A percentile compares a stretch with the other conserved stretches of the same genome.
Conservation (phyloP, 2,113 vertebrate genomes). For the Cyprinodon brontotheroides region DNA sequence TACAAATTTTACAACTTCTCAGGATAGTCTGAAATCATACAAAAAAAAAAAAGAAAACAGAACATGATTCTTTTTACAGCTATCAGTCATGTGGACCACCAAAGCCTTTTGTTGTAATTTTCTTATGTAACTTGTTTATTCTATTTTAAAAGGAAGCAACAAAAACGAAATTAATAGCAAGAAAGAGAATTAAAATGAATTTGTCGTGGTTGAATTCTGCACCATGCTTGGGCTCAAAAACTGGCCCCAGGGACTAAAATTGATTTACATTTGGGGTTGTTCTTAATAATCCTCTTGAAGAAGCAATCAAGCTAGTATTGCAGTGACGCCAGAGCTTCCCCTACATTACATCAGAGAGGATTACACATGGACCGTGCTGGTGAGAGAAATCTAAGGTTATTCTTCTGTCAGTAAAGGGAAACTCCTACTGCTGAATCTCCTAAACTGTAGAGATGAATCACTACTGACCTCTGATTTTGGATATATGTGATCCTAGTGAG, state of each 20-base stretch:
- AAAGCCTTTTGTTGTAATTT: not conserved
- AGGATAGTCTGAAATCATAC: not conserved
- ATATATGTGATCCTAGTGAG: constrained; percentile 41
- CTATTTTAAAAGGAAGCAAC: not conserved
- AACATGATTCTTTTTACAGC: not conserved
- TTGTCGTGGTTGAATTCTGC: not conserved
- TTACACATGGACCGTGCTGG: constrained; percentile 47
- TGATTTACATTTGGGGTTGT: constrained; percentile 45
- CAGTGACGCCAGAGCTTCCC: constrained; percentile 55
- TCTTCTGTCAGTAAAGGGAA: constrained; percentile 41
- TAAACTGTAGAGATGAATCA: constrained; percentile 15
- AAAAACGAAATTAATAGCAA: not conserved
- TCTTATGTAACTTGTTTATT: not conserved
- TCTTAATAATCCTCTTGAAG: constrained; percentile 66
- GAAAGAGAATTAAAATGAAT: not conserved
- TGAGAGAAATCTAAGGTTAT: constrained; percentile 48
- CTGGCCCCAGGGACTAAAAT: constrained; percentile 29
- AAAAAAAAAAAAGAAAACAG: not conserved
- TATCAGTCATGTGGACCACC: accelerated
- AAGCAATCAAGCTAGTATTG: constrained; percentile 67
- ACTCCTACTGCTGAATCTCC: constrained; percentile 28
- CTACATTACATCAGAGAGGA: constrained; percentile 65
- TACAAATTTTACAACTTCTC: constrained; percentile 1
- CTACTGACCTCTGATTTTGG: constrained; percentile 12
- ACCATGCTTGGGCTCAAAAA: constrained; percentile 10